Percentiles rank a stretch among this genome's conserved stretches.
Conservation (phyloP, 2,113 vertebrate species). For the Petromus typicus region DNA sequence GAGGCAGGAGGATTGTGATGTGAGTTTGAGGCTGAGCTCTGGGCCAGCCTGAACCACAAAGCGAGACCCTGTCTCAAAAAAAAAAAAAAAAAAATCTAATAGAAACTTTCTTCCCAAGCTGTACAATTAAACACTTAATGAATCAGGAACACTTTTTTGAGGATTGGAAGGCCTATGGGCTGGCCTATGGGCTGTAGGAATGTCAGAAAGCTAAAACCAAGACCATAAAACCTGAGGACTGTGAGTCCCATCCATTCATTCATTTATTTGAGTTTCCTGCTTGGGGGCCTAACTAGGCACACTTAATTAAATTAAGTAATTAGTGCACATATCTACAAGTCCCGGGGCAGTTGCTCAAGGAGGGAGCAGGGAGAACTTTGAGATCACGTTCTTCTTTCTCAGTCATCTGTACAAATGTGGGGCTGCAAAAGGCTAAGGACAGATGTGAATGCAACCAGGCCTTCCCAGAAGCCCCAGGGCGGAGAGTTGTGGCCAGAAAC, state of each 20-base stretch:
- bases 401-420: rapidly evolving
- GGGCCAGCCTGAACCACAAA: too few relatives aligned
- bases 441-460: rapidly evolving
- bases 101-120: slow-evolving; percentile 31
- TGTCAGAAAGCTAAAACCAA: slow-evolving; percentile 44
- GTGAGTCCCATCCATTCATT: background rate
- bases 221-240: background rate
- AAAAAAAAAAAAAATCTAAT: too few relatives aligned
- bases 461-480: background rate
- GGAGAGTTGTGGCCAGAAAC: rapidly evolving
- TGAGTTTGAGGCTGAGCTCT: too few relatives aligned
- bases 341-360: background rate
- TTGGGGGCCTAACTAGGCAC: slow-evolving; percentile 27
- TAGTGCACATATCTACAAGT: slow-evolving; percentile 24
- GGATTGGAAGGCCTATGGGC: background rate
- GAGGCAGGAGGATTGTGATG: too few relatives aligned
- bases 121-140: slow-evolving; percentile 49
- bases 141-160: slow-evolving; percentile 62
- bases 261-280: slow-evolving; percentile 8
- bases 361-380: background rate
- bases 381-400: background rate
- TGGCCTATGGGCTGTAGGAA: background rate
- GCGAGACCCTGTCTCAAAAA: too few relatives aligned
- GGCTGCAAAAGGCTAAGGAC: background rate
- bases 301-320: slow-evolving; percentile 64